Base-by-base conservation (phyloP, 92 coral and sea anemone genomes). In the Umimayanthus kanabou region DNA sequence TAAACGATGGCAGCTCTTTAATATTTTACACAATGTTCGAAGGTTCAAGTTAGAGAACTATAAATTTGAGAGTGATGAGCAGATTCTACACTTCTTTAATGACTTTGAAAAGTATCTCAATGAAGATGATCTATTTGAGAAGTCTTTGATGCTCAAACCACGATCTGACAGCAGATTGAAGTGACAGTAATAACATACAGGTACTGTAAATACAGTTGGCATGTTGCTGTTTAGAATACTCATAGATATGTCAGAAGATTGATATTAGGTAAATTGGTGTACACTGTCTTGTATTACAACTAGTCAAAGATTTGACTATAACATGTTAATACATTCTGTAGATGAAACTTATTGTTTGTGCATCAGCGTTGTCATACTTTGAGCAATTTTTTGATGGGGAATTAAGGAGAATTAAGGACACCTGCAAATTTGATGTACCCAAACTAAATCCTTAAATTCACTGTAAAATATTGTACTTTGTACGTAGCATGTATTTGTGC, bases 1-100 rank as follows among this genome's bases (percentile, higher is more conserved):
- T 85, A 97, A 97, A 89, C 88, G 99, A 82, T 95, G 99, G 99
- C 99, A 95, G 76, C 91, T 97, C 39, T 97, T 97, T 76, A 96
- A 97, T 76, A 97, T 97, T 86, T 79, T 97, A 91, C 98, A 97
- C 88, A 94, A 92, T 80, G 93, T 97, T 50, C 92, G 96, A 53
- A 92, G 96, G 82, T 97, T 97, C 89, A 93, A 96, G 65, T 92
- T 95, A 72, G 90, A 85, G 86, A 85, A 90, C 75, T 97, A 97
- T 86, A 96, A 97, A 11, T 97, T 97, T 91, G 99, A 93, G 49
- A 92, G 93, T 61, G 93, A 97, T 88, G 98, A 96, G 53, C 90
- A 91, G 78, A 95, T 97, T 45, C 86, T 90, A 33, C 90, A 94
- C 70, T 89, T 95, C 79, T 95, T 97, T 90, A 95, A 90, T 65